Base-by-base conservation (phyloP, 2,113 vertebrate species). In the Lota lota region DNA sequence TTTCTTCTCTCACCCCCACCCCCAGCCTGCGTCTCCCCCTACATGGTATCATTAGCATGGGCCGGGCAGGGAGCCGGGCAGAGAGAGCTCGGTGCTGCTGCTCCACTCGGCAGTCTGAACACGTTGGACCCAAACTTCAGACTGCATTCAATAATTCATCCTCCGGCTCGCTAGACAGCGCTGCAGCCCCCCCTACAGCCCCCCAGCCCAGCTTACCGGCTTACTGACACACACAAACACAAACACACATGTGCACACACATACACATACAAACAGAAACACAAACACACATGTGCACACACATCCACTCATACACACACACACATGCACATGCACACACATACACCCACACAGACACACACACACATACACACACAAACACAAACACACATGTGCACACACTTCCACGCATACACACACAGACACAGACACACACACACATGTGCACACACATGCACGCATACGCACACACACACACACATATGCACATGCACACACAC, bases 91-190 rank as follows among this genome's bases (percentile, higher is more conserved):
- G 53, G 15, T 17, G 53, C 53, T 4, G 40, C 78, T 1, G 67
- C 64, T 69, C 83, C 85, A 71, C 82, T 93, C 87, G 82, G 87
- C 84, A 93, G 88, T 91, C 92, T 79, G 81, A 85, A 90, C 92
- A 93, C 91, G 91, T 92, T 88, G 83, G 82, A 86, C 82, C 83
- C 80, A 89, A 92, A 91, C 89, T 93, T 90, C 89, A 92, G 87
- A 88, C 83, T 72, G 84, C 87, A 88, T 92, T 92, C 90, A 86
- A 91, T 91, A 89, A 91, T 93, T 92, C 88, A 90, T 89, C 83
- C 78, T 75, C 72, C 72, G 74, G 54, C 57, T 74, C 16, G 28
- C 22, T 33, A 33, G 24, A 22, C 24, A 28, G 15, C 7, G 16
- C 60, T 63, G 50, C 21, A 62, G 19, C 16, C 14, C 60, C 2